Evolutionary conservation across 2,888 invertebrate genomes (phyloP).

Genomic region (Drosophila tripunctata): DNA sequence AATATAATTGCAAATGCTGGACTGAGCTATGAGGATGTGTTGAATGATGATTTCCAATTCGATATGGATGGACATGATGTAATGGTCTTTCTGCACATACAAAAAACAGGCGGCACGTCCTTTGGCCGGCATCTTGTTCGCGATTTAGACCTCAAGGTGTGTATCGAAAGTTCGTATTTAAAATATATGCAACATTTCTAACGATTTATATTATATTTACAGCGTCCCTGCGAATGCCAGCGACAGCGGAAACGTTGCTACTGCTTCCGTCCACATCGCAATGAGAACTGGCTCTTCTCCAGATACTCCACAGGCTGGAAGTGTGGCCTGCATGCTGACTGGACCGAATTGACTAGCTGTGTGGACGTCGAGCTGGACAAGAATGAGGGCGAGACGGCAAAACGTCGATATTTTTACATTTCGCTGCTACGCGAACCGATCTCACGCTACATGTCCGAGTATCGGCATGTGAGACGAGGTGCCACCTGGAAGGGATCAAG

Average conservation of each 20-base stretch:
- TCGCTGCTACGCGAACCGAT: slow-evolving; percentile 97
- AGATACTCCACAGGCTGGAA: slow-evolving; percentile 99
- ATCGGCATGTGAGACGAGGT: slow-evolving; percentile 97
- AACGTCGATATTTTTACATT: slow-evolving; percentile 97
- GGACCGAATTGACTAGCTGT: slow-evolving; percentile 97
- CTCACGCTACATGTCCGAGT: slow-evolving; percentile 96
- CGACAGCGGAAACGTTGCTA: slow-evolving; percentile 94
- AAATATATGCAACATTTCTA: not conserved
- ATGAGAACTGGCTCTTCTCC: slow-evolving; percentile 98
- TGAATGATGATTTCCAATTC: slow-evolving; percentile 94
- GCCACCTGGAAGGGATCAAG: slow-evolving; percentile 96
- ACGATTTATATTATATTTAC: not conserved
- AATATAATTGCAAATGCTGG: slow-evolving; percentile 85
- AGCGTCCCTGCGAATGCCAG: slow-evolving; percentile 97
- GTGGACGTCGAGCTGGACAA: slow-evolving; percentile 96
- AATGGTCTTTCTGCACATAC: slow-evolving; percentile 98
- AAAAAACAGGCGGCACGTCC: slow-evolving; percentile 99
- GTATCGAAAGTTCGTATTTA: slow-evolving; percentile 1
- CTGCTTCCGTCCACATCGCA: slow-evolving; percentile 95
- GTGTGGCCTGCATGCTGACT: slow-evolving; percentile 99
- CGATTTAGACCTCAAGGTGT: slow-evolving; percentile 92
- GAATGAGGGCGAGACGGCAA: slow-evolving; percentile 92
- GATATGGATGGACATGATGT: slow-evolving; percentile 97
- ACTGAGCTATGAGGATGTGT: slow-evolving; percentile 93
- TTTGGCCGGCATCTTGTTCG: slow-evolving; percentile 98